Conservation (phyloP, 2,888 invertebrate species). For the Phoenoteleia sp. region DNA sequence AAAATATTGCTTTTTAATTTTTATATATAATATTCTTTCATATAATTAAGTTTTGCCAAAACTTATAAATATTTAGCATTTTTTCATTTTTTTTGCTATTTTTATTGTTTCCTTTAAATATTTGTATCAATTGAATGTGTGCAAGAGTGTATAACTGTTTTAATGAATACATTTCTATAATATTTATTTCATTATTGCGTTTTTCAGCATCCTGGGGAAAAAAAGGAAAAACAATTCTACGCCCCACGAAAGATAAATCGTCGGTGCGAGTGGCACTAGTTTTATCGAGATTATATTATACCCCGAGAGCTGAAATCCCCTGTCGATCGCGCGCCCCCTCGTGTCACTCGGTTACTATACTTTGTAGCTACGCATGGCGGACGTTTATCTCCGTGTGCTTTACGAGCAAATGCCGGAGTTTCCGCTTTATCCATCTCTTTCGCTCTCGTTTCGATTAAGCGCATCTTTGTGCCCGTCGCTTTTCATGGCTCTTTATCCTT, state of each 20-base stretch:
- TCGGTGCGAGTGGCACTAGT: constrained; percentile 51
- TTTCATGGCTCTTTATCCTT: constrained; percentile 23
- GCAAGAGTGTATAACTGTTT: too few relatives aligned
- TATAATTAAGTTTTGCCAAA: too few relatives aligned
- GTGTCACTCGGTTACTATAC: constrained; percentile 79
- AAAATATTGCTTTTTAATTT: too few relatives aligned
- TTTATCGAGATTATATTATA: constrained; percentile 70
- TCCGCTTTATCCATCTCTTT: constrained; percentile 50
- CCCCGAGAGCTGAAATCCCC: constrained; percentile 65
- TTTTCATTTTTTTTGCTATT: too few relatives aligned
- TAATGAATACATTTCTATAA: too few relatives aligned
- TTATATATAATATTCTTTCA: too few relatives aligned
- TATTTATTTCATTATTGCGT: too few relatives aligned
- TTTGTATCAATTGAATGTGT: too few relatives aligned
- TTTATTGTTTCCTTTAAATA: too few relatives aligned
- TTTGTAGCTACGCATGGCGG: constrained; percentile 73
- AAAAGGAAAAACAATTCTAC: constrained; percentile 46
- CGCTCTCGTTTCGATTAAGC: constrained; percentile 9
- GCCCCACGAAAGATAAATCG: constrained; percentile 57
- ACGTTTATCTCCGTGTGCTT: constrained; percentile 77
- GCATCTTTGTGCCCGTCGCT: constrained; percentile 19
- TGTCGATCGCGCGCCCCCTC: constrained; percentile 68
- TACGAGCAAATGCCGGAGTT: constrained; percentile 70
- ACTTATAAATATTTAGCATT: too few relatives aligned
- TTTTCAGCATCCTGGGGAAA: too few relatives aligned